Evolutionary conservation across 2,113 vertebrate species (phyloP), one percentile per base, ranked within the genome.

Genomic region (Corythoichthys haematopterus): DNA sequence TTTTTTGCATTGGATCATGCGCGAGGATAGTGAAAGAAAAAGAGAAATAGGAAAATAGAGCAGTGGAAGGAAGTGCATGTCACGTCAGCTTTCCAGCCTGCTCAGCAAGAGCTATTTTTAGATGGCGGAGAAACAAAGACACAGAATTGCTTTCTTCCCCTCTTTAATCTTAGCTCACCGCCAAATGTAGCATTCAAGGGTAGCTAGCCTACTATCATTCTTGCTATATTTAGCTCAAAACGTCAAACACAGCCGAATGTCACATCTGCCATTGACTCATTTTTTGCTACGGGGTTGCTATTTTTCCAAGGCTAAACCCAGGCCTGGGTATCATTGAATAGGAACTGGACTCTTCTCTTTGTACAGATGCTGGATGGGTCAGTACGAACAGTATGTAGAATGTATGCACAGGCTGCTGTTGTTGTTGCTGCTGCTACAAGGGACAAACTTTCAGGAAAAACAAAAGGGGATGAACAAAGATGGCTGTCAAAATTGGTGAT

Each of bases 81-180:
- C 71, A 43, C 20, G 20, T 28, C 20, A 28, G 69, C 62, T 66
- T 38, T 70, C 64, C 62, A 83, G 85, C 78, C 70, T 79, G 77
- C 81, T 87, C 85, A 88, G 87, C 85, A 85, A 36, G 72, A 80
- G 56, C 70, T 90, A 88, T 90, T 85, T 88, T 81, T 87, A 87
- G 84, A 73, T 61, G 35, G 37, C 0, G 28, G 60, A 28, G 70
- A 83, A 84, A 87, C 78, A 88, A 85, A 86, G 83, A 71, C 48
- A 70, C 75, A 71, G 72, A 80, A 76, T 85, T 50, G 60, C 65
- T 84, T 87, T 88, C 72, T 81, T 64, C 66, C 63, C 45, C 50
- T 28, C 45, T 9, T 43, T 72, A 65, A 70, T 71, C 40, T 70
- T 66, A 67, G 84, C 83, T 75, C 59, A 77, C 75, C 70, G 81